phyloP scores from a whole-genome alignment of 92 coral and sea anemone genomes.

The Paramuricea clavata region DNA sequence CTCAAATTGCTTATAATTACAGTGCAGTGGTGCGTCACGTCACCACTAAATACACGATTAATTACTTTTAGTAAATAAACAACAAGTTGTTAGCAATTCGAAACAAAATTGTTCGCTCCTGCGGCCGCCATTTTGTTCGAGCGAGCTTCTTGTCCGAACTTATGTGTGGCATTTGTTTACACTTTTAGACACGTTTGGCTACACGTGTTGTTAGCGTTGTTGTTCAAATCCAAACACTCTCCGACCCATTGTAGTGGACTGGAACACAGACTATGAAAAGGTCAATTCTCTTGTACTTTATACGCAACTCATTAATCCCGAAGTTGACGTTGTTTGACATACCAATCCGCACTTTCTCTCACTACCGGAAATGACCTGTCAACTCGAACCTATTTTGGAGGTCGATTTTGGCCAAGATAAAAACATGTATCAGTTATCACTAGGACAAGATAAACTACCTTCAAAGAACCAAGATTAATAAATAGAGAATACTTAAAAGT shows the following conservation, averaged over 20 bases:
- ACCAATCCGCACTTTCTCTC: conserved; percentile 36
- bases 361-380: conserved; percentile 51
- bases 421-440: conserved; percentile 2
- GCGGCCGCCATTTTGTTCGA: too few relatives aligned
- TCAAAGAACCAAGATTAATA: neutral
- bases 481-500: neutral
- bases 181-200: too few relatives aligned
- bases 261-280: too few relatives aligned
- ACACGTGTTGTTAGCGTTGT: too few relatives aligned
- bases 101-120: too few relatives aligned
- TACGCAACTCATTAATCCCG: conserved; percentile 34
- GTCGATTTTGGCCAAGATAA: neutral
- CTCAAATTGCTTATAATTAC: conserved; percentile 5
- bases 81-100: too few relatives aligned
- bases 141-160: too few relatives aligned
- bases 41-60: neutral
- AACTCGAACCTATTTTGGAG: conserved; percentile 2
- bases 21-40: neutral
- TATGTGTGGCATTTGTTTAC: too few relatives aligned
- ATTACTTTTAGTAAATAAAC: too few relatives aligned
- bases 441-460: neutral
- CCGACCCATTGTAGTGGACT: neutral
- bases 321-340: conserved; percentile 43
- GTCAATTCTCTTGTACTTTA: conserved; percentile 30
- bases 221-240: too few relatives aligned